phyloP scores from a whole-genome alignment of 2,797 vertebrate genomes.

The Zonotrichia albicollis region DNA sequence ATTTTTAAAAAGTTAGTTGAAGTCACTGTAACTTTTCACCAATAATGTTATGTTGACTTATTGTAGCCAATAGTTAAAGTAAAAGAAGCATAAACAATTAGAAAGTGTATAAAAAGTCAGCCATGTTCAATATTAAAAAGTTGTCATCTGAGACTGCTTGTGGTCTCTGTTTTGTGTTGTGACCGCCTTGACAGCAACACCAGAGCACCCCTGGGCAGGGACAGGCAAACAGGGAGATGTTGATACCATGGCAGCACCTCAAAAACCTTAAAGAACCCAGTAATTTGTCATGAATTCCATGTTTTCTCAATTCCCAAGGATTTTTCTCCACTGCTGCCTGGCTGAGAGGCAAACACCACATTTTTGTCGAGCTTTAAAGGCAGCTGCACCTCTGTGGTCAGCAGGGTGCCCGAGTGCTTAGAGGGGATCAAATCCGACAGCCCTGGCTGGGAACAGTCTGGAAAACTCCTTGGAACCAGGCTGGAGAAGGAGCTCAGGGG shows the following conservation, averaged over 20 bases:
- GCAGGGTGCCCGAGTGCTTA: neutral
- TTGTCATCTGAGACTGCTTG: no score
- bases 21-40: no score
- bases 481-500: fast-evolving
- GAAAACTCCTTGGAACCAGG: fast-evolving
- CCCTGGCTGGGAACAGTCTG: neutral
- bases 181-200: neutral
- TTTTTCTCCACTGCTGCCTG: neutral
- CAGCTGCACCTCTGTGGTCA: neutral
- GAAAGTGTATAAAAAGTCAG: no score
- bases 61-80: no score
- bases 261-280: neutral
- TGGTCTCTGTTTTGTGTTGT: no score
- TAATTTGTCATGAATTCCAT: fast-evolving
- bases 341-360: neutral
- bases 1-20: no score
- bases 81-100: no score
- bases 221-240: neutral
- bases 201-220: neutral
- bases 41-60: no score
- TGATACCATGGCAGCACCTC: neutral
- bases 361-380: neutral
- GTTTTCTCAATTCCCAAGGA: neutral
- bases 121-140: no score
- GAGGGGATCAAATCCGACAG: neutral